Evolutionary conservation across 2,888 invertebrate species (phyloP), one percentile per base, ranked within the genome.

Genomic region (Ophioninae sp.): DNA sequence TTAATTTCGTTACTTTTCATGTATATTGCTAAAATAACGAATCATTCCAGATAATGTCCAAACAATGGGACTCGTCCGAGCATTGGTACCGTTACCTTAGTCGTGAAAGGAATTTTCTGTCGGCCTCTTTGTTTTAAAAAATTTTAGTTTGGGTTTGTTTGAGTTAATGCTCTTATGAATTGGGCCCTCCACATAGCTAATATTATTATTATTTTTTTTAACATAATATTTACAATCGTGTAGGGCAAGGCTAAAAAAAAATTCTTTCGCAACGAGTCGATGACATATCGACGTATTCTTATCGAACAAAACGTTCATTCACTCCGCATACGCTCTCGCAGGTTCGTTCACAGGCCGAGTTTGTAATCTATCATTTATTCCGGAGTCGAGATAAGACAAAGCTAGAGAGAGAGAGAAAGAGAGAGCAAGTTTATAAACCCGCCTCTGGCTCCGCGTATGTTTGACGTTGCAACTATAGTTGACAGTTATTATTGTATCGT

Each of bases 401-500:
- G 64, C 58, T 37, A 67, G 30, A 68, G 68, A 41, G 10, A 64
- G 17, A 6, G 51, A 51, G 51, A 51, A 3, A 2, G 51, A 71
- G 20, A 69, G n/a, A 68, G 68, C 17, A 6, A 67, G 86, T 89
- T 89, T 88, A 87, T 87, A 88, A 86, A 89, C 87, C 86, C 87
- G 73, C 80, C 82, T 69, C 84, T 74, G 77, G 58, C 80, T 85
- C 73, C 41, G 63, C 79, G 79, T 84, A 85, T 59, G 82, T 44
- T 73, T 59, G 65, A 39, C 77, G 81, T 79, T 82, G 85, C 86
- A 87, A 88, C 83, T 83, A 58, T 79, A 85, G 87, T 87, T 88
- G 88, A 87, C 86, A 86, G 80, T 86, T 86, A 80, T 87, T 87
- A 86, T 88, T 88, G 88, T 90, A 87, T 88, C 68, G 88, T 89